Percentiles rank a stretch among this genome's conserved stretches.
These are phyloP conservation scores for Odontothrips loti DNA, from an alignment of 2,888 invertebrate genomes.

Conservation along the genomic window DNA sequence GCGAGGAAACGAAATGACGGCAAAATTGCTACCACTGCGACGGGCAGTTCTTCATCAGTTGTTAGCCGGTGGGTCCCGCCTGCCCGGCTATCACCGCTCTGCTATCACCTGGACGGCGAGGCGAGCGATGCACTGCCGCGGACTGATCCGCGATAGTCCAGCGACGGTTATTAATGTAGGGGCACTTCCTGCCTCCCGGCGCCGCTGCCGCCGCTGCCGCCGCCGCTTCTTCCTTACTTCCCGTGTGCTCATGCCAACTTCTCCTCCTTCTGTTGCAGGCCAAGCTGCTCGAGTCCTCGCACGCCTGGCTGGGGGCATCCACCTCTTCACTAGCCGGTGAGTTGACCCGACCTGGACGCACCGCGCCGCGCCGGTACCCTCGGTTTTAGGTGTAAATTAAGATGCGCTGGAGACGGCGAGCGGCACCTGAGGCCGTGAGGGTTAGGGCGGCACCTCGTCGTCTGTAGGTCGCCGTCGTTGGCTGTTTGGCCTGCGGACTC, in stretches of 20 bases:
- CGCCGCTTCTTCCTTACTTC: slow-evolving; percentile 40
- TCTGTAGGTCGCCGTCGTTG: too few species aligned
- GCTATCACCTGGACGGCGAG: not conserved
- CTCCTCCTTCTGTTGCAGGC: slow-evolving; percentile 62
- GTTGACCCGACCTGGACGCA: slow-evolving; percentile 45
- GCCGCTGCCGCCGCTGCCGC: slow-evolving; percentile 32
- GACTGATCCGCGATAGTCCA: slow-evolving; percentile 9
- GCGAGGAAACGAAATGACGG: too few species aligned
- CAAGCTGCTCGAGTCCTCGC: slow-evolving; percentile 86
- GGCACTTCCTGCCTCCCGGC: slow-evolving; percentile 46
- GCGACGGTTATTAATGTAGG: slow-evolving; percentile 47
- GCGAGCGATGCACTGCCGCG: not conserved
- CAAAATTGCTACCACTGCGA: too few species aligned
- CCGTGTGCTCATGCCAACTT: slow-evolving; percentile 29
- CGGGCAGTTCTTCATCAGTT: too few species aligned
- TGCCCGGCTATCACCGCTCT: slow-evolving; percentile 31
- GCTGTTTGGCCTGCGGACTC: too few species aligned
- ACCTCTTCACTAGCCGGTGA: slow-evolving; percentile 88
- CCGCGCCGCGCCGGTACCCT: not conserved
- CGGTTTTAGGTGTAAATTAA: not conserved
- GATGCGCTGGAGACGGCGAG: not conserved
- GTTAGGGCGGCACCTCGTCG: not conserved
- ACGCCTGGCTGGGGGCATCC: slow-evolving; percentile 87
- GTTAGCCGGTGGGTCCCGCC: too few species aligned
- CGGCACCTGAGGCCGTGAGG: not conserved